Percentiles rank a stretch among this genome's conserved stretches.
phyloP scores from a whole-genome alignment of 92 coral and sea anemone genomes.

The Pocillopora grandis region DNA sequence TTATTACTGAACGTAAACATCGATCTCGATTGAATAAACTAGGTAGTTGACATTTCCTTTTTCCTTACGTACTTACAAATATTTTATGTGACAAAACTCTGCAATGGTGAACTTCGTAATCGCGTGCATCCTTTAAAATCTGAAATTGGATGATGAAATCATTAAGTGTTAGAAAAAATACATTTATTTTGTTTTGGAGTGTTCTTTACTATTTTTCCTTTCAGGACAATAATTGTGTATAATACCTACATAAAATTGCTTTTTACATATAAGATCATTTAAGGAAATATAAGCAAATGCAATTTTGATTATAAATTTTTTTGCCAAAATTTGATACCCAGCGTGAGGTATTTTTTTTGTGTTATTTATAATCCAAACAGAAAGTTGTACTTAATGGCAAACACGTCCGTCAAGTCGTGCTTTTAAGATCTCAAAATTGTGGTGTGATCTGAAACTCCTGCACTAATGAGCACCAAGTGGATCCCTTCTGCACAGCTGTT shows the following conservation, averaged over 20 bases:
- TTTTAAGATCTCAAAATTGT: not conserved
- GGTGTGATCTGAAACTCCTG: constrained; percentile 5
- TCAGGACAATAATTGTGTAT: not conserved
- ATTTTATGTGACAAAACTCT: constrained; percentile 2
- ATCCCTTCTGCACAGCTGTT: constrained; percentile 5
- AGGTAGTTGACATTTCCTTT: not conserved
- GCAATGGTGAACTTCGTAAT: not conserved
- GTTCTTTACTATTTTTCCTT: not conserved
- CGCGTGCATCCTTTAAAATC: not conserved
- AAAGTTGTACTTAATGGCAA: not conserved
- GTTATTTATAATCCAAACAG: not conserved
- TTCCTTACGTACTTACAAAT: not conserved
- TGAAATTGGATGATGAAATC: not conserved
- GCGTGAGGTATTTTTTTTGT: not conserved
- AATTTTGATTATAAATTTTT: not conserved
- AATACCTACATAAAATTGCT: not conserved
- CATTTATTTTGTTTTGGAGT: not conserved
- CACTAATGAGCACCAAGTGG: not conserved
- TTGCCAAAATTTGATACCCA: not conserved
- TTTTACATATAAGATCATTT: constrained; percentile 16
- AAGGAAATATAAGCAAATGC: not conserved
- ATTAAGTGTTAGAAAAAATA: too few relatives aligned
- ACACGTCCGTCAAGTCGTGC: not conserved
- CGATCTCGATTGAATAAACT: not conserved
- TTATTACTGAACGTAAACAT: not conserved